These are phyloP conservation scores for Conistra vaccinii DNA, from an alignment of 2,888 invertebrate genomes.

Conservation along the genomic window DNA sequence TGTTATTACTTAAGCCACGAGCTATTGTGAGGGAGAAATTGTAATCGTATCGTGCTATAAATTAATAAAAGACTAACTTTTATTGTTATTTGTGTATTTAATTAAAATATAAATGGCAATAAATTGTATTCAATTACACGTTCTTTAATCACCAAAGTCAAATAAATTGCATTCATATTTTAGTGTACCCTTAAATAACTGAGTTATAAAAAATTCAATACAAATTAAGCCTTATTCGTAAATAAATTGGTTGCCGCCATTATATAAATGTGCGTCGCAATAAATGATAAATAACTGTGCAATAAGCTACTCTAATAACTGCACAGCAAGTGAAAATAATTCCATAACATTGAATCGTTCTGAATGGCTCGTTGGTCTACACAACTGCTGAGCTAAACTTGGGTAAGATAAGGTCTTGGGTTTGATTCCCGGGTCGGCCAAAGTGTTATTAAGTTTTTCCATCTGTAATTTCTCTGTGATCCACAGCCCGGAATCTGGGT, in stretches of 20 bases:
- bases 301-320: background rate
- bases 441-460: background rate
- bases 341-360: too few relatives aligned
- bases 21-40: too few relatives aligned
- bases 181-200: background rate
- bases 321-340: background rate
- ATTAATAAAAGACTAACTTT: background rate
- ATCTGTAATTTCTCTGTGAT: background rate
- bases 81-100: background rate
- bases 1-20: too few relatives aligned
- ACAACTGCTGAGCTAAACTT: background rate
- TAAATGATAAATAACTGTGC: too few relatives aligned
- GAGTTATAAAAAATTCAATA: background rate
- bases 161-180: conserved; percentile 7
- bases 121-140: background rate
- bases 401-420: background rate
- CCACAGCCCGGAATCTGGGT: background rate
- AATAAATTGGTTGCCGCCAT: background rate
- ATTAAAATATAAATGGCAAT: background rate
- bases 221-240: background rate
- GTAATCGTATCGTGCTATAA: background rate
- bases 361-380: too few relatives aligned
- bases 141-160: background rate
- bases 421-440: background rate
- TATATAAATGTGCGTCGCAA: background rate